Percentiles rank a stretch among this genome's conserved stretches.
Conservation (phyloP, 1,140 invertebrate genomes). For the Tyrophagus putrescentiae region DNA sequence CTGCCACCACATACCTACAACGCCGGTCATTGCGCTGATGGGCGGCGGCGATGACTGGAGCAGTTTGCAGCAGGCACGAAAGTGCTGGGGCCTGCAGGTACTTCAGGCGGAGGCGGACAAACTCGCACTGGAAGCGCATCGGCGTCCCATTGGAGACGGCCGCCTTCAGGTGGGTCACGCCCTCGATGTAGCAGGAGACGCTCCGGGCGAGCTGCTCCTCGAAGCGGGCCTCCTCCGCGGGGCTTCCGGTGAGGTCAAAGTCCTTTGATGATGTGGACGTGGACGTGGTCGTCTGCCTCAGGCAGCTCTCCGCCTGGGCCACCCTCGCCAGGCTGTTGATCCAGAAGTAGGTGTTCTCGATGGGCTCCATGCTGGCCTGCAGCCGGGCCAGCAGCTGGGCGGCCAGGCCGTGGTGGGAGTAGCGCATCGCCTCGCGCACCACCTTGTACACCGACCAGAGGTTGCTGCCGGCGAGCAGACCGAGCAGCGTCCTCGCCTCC, state of each 20-base stretch:
- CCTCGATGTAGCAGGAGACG: slow-evolving; percentile 37
- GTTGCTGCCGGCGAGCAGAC: slow-evolving; percentile 26
- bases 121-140: slow-evolving; percentile 60
- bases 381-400: slow-evolving; percentile 29
- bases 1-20: too few species aligned
- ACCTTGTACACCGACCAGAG: slow-evolving; percentile 74
- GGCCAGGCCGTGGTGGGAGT: slow-evolving; percentile 35
- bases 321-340: slow-evolving; percentile 49
- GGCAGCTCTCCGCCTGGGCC: slow-evolving; percentile 34
- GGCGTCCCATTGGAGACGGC: slow-evolving; percentile 1
- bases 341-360: slow-evolving; percentile 81
- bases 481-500: slow-evolving; percentile 29
- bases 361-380: slow-evolving; percentile 30
- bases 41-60: slow-evolving; percentile 78
- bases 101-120: slow-evolving; percentile 53
- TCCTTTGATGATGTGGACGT: too few species aligned
- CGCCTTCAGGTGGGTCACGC: slow-evolving; percentile 53
- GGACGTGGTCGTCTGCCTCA: too few species aligned
- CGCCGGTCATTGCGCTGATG: neutral
- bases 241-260: too few species aligned
- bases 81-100: slow-evolving; percentile 55
- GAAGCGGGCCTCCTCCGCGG: too few species aligned
- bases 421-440: slow-evolving; percentile 62
- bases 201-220: slow-evolving; percentile 29
- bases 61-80: slow-evolving; percentile 60